A percentile compares a stretch with the other conserved stretches of the same genome.
These are phyloP conservation scores for Callipepla squamata DNA, from an alignment of 2,113 vertebrate genomes.

Conservation along the genomic window DNA sequence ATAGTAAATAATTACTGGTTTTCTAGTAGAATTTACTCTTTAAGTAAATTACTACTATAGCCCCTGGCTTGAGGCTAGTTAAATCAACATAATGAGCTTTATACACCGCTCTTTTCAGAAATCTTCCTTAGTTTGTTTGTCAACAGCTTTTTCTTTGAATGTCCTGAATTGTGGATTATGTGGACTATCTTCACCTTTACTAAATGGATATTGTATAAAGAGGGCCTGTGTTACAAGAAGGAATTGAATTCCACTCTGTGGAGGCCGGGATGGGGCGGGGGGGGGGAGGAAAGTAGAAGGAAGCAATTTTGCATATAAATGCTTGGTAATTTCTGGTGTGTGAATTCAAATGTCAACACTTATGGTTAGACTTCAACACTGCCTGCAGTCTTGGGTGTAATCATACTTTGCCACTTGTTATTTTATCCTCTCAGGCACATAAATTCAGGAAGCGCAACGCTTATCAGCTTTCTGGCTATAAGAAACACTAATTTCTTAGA, in stretches of 20 bases:
- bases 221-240: background rate
- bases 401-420: background rate
- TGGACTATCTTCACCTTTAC: background rate
- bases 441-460: background rate
- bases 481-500: background rate
- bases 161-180: background rate
- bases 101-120: background rate
- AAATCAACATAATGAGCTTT: background rate
- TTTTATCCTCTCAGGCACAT: background rate
- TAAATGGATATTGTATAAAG: background rate
- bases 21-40: background rate
- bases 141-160: background rate
- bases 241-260: background rate
- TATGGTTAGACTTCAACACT: background rate
- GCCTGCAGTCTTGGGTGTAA: background rate
- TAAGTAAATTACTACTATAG: background rate
- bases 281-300: background rate
- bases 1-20: background rate
- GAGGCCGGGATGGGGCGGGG: no score
- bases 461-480: background rate
- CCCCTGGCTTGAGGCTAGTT: background rate
- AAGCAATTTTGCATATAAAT: background rate
- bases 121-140: background rate
- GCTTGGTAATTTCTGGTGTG: background rate
- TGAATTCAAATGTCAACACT: background rate